phyloP scores from a whole-genome alignment of 2,888 invertebrate species.

The Bimastos eiseni region DNA sequence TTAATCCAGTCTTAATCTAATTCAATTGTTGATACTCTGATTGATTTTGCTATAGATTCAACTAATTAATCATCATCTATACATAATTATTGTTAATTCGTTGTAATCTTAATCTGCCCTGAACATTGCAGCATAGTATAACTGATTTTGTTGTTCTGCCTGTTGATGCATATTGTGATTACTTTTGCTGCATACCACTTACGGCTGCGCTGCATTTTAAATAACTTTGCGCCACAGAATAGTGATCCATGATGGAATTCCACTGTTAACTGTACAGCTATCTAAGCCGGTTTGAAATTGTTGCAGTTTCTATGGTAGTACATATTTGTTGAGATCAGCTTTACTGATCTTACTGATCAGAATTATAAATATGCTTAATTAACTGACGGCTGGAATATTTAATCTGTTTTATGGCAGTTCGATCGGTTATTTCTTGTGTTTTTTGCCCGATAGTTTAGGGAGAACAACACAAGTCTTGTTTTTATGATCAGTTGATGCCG shows the following conservation, averaged over 20 bases:
- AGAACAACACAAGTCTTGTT: not conserved
- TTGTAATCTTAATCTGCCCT: not conserved
- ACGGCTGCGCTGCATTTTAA: not conserved
- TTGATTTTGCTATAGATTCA: not conserved
- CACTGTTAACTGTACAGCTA: not conserved
- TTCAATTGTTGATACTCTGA: not conserved
- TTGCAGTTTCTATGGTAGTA: not conserved
- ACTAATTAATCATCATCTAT: not conserved
- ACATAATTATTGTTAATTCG: not conserved
- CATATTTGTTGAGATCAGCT: not conserved
- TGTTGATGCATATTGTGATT: conserved; percentile 7
- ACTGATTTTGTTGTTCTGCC: not conserved
- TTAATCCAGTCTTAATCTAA: not conserved
- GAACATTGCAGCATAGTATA: not conserved
- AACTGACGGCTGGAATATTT: not conserved
- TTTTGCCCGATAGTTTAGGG: not conserved
- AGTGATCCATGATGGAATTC: not conserved
- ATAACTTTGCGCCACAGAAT: not conserved
- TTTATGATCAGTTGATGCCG: not conserved
- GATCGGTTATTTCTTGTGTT: not conserved
- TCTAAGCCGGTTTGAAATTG: not conserved
- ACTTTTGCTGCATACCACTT: not conserved
- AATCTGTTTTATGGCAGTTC: not conserved
- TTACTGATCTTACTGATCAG: not conserved
- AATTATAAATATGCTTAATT: not conserved